Conservation (phyloP, 2,888 invertebrate species). For the Tiliacea aurago region DNA sequence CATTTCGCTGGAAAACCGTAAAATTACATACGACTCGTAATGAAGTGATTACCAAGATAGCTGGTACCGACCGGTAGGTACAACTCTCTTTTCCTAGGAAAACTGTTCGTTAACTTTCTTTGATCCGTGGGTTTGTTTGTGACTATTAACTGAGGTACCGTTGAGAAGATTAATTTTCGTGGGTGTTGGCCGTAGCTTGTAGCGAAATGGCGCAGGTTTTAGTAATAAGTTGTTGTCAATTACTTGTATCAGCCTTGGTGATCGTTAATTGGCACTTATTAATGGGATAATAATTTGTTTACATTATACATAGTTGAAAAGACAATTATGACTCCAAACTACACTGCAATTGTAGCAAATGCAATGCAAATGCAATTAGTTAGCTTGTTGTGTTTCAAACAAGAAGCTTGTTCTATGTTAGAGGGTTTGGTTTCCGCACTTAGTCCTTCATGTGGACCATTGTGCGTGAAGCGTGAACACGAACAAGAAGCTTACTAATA, state of each 20-base stretch:
- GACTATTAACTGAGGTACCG: neutral
- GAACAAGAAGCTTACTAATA: too few species aligned
- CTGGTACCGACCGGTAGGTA: slow-evolving; percentile 9
- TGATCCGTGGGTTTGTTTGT: slow-evolving; percentile 9
- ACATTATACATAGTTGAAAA: too few species aligned
- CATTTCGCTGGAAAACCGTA: slow-evolving; percentile 54
- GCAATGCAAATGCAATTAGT: too few species aligned
- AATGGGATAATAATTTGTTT: too few species aligned
- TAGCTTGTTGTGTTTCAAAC: too few species aligned
- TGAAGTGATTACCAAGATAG: slow-evolving; percentile 55
- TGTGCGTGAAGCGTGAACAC: too few species aligned
- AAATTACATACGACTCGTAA: slow-evolving; percentile 56
- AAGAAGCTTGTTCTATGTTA: too few species aligned
- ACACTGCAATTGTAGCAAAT: too few species aligned
- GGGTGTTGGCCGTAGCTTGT: neutral
- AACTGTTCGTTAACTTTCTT: slow-evolving; percentile 21
- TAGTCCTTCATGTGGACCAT: too few species aligned
- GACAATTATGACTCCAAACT: too few species aligned
- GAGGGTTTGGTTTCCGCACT: too few species aligned
- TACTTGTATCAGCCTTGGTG: neutral
- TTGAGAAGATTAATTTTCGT: slow-evolving; percentile 20
- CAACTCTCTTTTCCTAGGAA: slow-evolving; percentile 56
- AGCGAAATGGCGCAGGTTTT: neutral
- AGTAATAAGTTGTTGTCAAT: neutral
- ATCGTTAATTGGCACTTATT: too few species aligned